A percentile compares a stretch with the other conserved stretches of the same genome.
These are phyloP conservation scores for Plodia interpunctella DNA, from an alignment of 1,140 invertebrate species.

Conservation along the genomic window DNA sequence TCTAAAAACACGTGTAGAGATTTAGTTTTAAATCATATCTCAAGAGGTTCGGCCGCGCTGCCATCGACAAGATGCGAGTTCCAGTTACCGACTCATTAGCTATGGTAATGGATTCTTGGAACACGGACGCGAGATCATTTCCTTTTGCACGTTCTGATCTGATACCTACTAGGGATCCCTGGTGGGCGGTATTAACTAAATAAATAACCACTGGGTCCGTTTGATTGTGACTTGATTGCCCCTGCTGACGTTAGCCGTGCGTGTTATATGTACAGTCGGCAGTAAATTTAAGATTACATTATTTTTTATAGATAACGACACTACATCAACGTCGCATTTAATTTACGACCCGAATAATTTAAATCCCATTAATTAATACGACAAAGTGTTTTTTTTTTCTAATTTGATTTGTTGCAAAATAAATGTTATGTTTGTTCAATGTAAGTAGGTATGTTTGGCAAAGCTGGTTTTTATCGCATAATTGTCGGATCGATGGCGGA, in stretches of 20 bases:
- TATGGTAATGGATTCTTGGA: conserved; percentile 64
- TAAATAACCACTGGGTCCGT: not conserved
- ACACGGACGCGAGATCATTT: conserved; percentile 41
- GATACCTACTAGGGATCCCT: conserved; percentile 45
- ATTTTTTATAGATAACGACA: too few relatives aligned
- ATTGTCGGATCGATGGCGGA: conserved; percentile 29
- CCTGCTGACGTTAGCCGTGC: too few relatives aligned
- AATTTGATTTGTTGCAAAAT: not conserved
- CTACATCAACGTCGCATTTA: too few relatives aligned
- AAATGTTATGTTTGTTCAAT: conserved; percentile 3
- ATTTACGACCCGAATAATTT: too few relatives aligned
- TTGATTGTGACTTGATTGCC: too few relatives aligned
- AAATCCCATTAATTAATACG: too few relatives aligned
- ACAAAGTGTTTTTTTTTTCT: too few relatives aligned
- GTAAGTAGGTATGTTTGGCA: conserved; percentile 22
- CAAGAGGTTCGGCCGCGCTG: not conserved
- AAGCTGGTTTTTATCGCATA: conserved; percentile 33
- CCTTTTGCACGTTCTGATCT: conserved; percentile 39
- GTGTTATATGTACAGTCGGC: too few relatives aligned
- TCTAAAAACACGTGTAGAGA: not conserved
- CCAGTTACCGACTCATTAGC: conserved; percentile 40
- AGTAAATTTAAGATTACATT: too few relatives aligned
- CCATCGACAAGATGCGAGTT: conserved; percentile 17
- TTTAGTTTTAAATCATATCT: not conserved
- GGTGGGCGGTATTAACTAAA: conserved; percentile 7